Percentiles rank a stretch among this genome's conserved stretches.
Evolutionary conservation across 2,888 invertebrate genomes (phyloP).

Genomic region (Rhimphoctona megacephalus): DNA sequence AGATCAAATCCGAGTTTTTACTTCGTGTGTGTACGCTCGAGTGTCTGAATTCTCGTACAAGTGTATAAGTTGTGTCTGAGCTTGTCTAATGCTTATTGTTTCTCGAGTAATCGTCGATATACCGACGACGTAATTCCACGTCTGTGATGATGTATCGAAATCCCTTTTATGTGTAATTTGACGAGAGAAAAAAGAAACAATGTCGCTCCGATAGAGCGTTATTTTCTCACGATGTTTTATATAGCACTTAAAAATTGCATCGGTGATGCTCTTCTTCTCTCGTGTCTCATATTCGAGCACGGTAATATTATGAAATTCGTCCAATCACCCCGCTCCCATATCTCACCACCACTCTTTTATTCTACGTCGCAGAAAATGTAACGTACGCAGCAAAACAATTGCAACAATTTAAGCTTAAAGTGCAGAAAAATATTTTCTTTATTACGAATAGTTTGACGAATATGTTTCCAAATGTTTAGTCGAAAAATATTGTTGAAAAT

Average conservation of each 20-base stretch:
- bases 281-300: conserved; percentile 1
- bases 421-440: background rate
- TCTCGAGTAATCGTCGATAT: conserved; percentile 46
- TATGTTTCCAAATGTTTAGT: background rate
- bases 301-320: conserved; percentile 57
- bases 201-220: background rate
- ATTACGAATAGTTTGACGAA: background rate
- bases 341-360: background rate
- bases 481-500: background rate
- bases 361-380: conserved; percentile 39
- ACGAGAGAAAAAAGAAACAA: background rate
- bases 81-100: conserved; percentile 63
- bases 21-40: background rate
- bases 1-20: conserved; percentile 6
- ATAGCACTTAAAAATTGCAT: conserved; percentile 46
- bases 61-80: conserved; percentile 15
- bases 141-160: conserved; percentile 10
- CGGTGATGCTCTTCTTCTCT: background rate
- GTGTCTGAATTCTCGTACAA: conserved; percentile 8
- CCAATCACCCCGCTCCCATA: conserved; percentile 51
- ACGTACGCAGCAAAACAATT: conserved; percentile 17
- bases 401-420: background rate
- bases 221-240: conserved; percentile 21
- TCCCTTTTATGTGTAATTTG: background rate
- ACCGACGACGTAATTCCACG: conserved; percentile 40